Conservation (phyloP, 2,888 invertebrate genomes). For the Gryllus longicercus region DNA sequence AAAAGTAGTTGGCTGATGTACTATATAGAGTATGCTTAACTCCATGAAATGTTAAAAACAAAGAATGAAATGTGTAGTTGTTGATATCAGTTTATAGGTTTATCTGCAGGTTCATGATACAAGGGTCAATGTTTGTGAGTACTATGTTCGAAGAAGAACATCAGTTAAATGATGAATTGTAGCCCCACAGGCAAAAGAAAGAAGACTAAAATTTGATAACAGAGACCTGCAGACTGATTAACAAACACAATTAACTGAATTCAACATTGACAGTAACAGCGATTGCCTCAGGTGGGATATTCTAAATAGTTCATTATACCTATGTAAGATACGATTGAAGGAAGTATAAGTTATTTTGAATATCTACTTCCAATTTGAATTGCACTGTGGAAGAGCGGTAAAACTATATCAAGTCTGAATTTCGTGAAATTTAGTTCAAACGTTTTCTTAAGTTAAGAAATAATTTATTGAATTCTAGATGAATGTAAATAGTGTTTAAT, state of each 20-base stretch:
- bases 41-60: neutral
- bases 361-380: neutral
- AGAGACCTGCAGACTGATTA: no score
- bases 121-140: no score
- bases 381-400: conserved; percentile 8
- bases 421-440: neutral
- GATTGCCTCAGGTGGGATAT: conserved; percentile 8
- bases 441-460: neutral
- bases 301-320: neutral
- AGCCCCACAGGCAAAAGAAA: no score
- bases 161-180: no score
- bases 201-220: no score
- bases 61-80: no score
- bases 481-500: neutral
- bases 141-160: no score
- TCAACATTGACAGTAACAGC: neutral
- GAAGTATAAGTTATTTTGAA: neutral
- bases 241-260: no score
- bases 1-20: neutral
- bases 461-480: conserved; percentile 17
- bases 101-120: no score
- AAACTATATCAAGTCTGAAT: conserved; percentile 11
- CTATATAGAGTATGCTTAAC: neutral
- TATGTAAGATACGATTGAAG: neutral
- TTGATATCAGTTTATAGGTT: no score